A percentile compares a stretch with the other conserved stretches of the same genome.
phyloP scores from a whole-genome alignment of 1,140 invertebrate species.

The Psilanteris sp. region DNA sequence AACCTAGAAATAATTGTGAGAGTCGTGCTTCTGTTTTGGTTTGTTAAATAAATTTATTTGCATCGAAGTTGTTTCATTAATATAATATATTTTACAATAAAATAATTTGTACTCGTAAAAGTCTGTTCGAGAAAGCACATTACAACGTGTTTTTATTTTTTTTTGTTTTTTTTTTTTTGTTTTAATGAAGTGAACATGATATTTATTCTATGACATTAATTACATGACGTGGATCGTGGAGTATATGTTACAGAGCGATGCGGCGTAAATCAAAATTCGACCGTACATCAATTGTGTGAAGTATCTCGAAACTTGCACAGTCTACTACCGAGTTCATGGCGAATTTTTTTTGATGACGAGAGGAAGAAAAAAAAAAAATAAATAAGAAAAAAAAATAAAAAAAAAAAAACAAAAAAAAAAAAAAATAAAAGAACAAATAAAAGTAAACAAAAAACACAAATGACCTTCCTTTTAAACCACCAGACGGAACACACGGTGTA shows the following conservation, averaged over 20 bases:
- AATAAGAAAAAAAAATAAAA: too few relatives aligned
- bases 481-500: too few relatives aligned
- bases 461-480: too few relatives aligned
- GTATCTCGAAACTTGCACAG: constrained; percentile 40
- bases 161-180: too few relatives aligned
- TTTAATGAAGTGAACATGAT: constrained; percentile 50
- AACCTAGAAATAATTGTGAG: constrained; percentile 10
- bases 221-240: constrained; percentile 45
- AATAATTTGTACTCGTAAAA: constrained; percentile 36
- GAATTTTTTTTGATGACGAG: constrained; percentile 44
- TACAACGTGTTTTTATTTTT: too few relatives aligned
- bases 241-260: constrained; percentile 41
- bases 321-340: constrained; percentile 38
- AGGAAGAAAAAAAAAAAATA: too few relatives aligned
- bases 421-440: too few relatives aligned
- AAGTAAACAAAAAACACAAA: too few relatives aligned
- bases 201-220: constrained; percentile 59
- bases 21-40: background rate
- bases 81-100: constrained; percentile 40
- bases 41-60: constrained; percentile 56
- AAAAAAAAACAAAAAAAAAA: too few relatives aligned
- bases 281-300: constrained; percentile 48
- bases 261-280: constrained; percentile 50
- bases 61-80: constrained; percentile 21
- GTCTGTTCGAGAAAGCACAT: constrained; percentile 36